Conservation (phyloP, 92 coral and sea anemone genomes). For the Pocillopora meandrina region DNA sequence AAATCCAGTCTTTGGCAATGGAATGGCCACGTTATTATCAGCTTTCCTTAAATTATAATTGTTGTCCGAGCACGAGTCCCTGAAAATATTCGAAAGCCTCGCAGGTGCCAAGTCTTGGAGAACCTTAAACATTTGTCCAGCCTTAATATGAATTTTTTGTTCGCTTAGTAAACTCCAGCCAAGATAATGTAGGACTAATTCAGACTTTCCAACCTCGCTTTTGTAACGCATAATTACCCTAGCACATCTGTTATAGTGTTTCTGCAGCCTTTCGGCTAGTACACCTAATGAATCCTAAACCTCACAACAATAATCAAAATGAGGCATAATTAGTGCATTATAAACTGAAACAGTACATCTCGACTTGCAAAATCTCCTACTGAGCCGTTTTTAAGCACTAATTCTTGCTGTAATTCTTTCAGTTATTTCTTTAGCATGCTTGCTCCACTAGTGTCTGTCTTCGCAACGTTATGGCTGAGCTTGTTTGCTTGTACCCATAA, state of each 20-base stretch:
- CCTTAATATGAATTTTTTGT: too few relatives aligned
- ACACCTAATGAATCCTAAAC: constrained; percentile 53
- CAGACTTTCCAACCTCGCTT: background rate
- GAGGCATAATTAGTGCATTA: constrained; percentile 52
- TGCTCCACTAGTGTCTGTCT: background rate
- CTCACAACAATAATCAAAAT: constrained; percentile 68
- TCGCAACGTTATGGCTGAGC: too few relatives aligned
- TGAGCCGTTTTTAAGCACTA: constrained; percentile 58
- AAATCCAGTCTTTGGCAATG: background rate
- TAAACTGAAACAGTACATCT: constrained; percentile 41
- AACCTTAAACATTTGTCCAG: too few relatives aligned
- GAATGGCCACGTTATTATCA: background rate
- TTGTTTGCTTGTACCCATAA: too few relatives aligned
- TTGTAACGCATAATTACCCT: constrained; percentile 8
- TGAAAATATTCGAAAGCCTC: background rate
- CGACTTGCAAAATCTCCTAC: constrained; percentile 33
- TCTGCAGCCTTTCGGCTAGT: constrained; percentile 44
- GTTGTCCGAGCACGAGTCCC: background rate
- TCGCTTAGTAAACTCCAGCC: too few relatives aligned
- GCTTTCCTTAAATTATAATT: background rate
- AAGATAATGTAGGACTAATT: too few relatives aligned
- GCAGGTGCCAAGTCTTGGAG: too few relatives aligned
- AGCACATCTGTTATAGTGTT: constrained; percentile 59
- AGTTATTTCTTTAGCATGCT: constrained; percentile 32
- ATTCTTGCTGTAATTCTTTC: constrained; percentile 54